A percentile compares a stretch with the other conserved stretches of the same genome.
phyloP scores from a whole-genome alignment of 2,797 vertebrate species.

The Pelodytes ibericus region DNA sequence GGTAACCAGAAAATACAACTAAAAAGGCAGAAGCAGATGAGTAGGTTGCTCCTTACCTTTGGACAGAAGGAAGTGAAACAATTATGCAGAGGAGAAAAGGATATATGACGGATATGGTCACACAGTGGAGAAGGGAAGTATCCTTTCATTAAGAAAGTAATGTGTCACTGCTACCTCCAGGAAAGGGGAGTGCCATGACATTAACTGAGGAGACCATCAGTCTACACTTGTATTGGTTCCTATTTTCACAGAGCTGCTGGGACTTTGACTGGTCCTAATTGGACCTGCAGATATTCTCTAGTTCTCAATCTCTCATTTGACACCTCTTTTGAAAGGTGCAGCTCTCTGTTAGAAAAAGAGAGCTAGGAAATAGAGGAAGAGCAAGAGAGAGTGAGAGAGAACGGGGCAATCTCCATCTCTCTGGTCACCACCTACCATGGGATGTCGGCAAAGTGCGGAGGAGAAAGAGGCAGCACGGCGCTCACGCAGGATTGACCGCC shows the following conservation, averaged over 20 bases:
- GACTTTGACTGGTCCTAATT: conserved; percentile 55
- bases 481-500: conserved; percentile 95
- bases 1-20: conserved; percentile 64
- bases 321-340: conserved; percentile 28
- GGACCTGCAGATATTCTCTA: conserved; percentile 34
- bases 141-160: conserved; percentile 63
- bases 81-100: conserved; percentile 63
- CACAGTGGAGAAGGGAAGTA: conserved; percentile 59
- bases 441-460: conserved; percentile 99
- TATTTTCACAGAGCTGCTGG: conserved; percentile 48
- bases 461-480: conserved; percentile 99
- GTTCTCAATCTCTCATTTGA: conserved; percentile 12
- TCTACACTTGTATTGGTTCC: conserved; percentile 61
- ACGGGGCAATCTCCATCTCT: conserved; percentile 52
- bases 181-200: conserved; percentile 68
- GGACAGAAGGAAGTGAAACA: conserved; percentile 63
- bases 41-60: conserved; percentile 58
- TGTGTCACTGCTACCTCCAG: conserved; percentile 60
- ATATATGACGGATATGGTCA: conserved; percentile 54
- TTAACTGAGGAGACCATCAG: conserved; percentile 62
- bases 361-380: conserved; percentile 38
- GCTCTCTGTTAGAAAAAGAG: conserved; percentile 5
- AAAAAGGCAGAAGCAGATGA: conserved; percentile 57
- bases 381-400: conserved; percentile 39
- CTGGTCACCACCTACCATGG: conserved; percentile 83